Percentiles rank a stretch among this genome's conserved stretches.
Conservation (phyloP, 2,113 vertebrate species). For the Ophthalmolycus amberensis region DNA sequence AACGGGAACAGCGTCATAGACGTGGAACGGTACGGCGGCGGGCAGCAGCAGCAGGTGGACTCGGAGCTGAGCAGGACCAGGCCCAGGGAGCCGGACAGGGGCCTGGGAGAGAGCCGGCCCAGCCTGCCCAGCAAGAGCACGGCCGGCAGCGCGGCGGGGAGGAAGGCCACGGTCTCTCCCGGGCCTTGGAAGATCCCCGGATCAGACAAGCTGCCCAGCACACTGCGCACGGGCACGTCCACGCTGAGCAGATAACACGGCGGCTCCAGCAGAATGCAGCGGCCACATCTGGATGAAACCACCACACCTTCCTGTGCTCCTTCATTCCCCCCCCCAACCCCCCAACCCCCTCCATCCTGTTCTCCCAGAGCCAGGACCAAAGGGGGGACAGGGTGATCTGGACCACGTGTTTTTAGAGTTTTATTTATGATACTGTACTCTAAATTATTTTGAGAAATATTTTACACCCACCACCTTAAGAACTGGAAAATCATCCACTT, state of each 20-base stretch:
- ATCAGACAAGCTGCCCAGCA: constrained; percentile 92
- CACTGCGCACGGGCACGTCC: constrained; percentile 90
- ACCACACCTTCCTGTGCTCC: constrained; percentile 39
- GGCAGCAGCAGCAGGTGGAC: constrained; percentile 65
- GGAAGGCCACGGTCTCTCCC: constrained; percentile 92
- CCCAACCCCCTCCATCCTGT: background rate
- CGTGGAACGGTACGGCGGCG: constrained; percentile 75
- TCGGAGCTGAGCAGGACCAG: constrained; percentile 83
- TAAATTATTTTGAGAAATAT: constrained; percentile 95
- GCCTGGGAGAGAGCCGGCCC: constrained; percentile 83
- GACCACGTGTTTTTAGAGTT: constrained; percentile 78
- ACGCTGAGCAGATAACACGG: constrained; percentile 91
- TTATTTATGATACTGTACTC: constrained; percentile 89
- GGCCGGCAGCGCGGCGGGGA: constrained; percentile 75
- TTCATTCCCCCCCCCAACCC: background rate
- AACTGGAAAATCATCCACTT: constrained; percentile 85
- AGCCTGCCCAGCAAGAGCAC: constrained; percentile 80
- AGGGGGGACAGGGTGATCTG: constrained; percentile 38
- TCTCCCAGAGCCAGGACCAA: constrained; percentile 41
- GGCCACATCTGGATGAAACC: constrained; percentile 27
- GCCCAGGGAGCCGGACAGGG: constrained; percentile 79
- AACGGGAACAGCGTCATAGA: constrained; percentile 79
- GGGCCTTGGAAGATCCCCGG: constrained; percentile 98
- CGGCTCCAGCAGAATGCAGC: constrained; percentile 9
- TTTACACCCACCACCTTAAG: constrained; percentile 90